Conservation (phyloP, 2,113 vertebrate genomes). For the Setophaga coronata region DNA sequence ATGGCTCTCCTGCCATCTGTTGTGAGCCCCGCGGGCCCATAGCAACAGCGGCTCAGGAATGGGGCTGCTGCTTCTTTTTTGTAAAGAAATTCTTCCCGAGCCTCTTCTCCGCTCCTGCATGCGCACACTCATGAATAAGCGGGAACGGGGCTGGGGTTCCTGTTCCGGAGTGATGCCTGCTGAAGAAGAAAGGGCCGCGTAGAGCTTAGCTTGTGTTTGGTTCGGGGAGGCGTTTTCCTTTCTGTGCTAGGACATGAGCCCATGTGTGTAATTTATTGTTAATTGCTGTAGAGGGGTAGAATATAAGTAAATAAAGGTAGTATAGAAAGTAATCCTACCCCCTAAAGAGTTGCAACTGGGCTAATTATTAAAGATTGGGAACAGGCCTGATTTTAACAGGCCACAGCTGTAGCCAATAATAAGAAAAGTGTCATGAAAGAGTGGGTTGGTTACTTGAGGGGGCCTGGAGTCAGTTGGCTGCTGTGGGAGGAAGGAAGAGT, state of each 20-base stretch:
- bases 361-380: too few species aligned
- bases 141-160: constrained; percentile 38
- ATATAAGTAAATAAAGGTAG: too few species aligned
- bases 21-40: constrained; percentile 73
- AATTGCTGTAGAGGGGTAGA: background rate
- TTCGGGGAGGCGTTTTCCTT: background rate
- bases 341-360: too few species aligned
- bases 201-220: constrained; percentile 36
- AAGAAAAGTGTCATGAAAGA: too few species aligned
- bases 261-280: background rate
- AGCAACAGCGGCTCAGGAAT: constrained; percentile 79
- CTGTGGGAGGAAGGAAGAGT: too few species aligned
- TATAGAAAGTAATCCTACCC: too few species aligned
- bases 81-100: constrained; percentile 68
- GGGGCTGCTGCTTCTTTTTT: constrained; percentile 4
- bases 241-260: background rate
- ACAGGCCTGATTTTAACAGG: too few species aligned
- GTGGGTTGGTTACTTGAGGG: too few species aligned
- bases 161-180: constrained; percentile 21
- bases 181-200: constrained; percentile 27
- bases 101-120: background rate
- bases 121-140: constrained; percentile 47
- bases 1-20: constrained; percentile 75
- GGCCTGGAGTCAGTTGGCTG: too few species aligned
- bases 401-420: too few species aligned